phyloP scores from a whole-genome alignment of 2,113 vertebrate species.

The Hipposideros armiger region DNA sequence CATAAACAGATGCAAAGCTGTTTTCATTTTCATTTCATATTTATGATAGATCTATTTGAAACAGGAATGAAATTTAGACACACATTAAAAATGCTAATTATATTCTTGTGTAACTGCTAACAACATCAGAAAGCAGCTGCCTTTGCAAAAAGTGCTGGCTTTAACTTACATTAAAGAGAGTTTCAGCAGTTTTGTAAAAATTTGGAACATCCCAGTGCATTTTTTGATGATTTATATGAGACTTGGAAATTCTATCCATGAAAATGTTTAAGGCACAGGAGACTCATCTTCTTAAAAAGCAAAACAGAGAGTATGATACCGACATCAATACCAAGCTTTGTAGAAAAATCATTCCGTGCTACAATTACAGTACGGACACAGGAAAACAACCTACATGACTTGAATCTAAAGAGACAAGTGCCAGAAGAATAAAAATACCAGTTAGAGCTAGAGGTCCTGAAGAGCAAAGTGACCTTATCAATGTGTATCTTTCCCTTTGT shows the following conservation, averaged over 20 bases:
- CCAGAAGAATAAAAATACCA: background rate
- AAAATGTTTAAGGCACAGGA: constrained; percentile 14
- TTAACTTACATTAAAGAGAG: constrained; percentile 64
- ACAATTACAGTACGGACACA: background rate
- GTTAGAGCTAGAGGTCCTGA: background rate
- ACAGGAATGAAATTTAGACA: constrained; percentile 68
- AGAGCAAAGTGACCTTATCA: background rate
- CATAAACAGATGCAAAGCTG: constrained; percentile 54
- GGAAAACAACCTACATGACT: background rate
- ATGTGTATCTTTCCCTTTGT: background rate
- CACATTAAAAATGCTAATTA: constrained; percentile 75
- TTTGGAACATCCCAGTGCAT: constrained; percentile 32
- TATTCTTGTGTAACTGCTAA: constrained; percentile 64
- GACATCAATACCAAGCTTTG: background rate
- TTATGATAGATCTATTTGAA: constrained; percentile 57
- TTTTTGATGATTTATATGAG: constrained; percentile 28
- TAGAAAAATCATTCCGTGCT: background rate
- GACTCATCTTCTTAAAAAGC: constrained; percentile 19
- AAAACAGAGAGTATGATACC: background rate
- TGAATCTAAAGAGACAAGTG: background rate
- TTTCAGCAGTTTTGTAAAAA: constrained; percentile 78
- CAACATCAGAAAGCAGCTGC: constrained; percentile 76
- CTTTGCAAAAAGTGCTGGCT: constrained; percentile 63
- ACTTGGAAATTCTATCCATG: background rate
- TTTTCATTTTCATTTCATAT: constrained; percentile 69